Evolutionary conservation across 1,140 invertebrate species (phyloP).

Genomic region (Chrysomallon squamiferum): DNA sequence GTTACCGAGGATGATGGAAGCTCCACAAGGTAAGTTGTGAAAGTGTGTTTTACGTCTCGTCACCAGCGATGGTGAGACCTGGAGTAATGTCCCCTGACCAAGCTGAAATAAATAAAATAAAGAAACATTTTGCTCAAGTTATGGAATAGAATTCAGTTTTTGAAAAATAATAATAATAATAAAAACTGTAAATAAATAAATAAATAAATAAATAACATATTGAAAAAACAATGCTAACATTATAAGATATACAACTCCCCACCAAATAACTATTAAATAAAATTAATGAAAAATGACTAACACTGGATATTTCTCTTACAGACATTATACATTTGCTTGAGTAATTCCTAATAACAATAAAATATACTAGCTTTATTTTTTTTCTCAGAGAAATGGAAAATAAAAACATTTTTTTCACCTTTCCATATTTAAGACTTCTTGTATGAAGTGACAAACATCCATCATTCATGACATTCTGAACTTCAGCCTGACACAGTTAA

Average conservation of each 20-base stretch:
- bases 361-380: too few relatives aligned
- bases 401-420: slow-evolving; percentile 75
- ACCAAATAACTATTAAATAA: too few relatives aligned
- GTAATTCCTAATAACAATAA: too few relatives aligned
- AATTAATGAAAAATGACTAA: too few relatives aligned
- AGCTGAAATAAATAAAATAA: slow-evolving; percentile 73
- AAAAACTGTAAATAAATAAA: too few relatives aligned
- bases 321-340: too few relatives aligned
- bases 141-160: neutral
- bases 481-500: slow-evolving; percentile 74
- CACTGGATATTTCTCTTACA: too few relatives aligned
- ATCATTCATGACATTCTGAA: slow-evolving; percentile 90
- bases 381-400: too few relatives aligned
- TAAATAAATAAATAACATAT: too few relatives aligned
- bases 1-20: slow-evolving; percentile 91
- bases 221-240: too few relatives aligned
- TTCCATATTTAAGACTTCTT: slow-evolving; percentile 96
- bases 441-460: slow-evolving; percentile 93
- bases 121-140: neutral
- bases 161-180: too few relatives aligned
- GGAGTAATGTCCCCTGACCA: slow-evolving; percentile 84
- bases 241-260: too few relatives aligned
- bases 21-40: slow-evolving; percentile 89
- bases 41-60: slow-evolving; percentile 96
- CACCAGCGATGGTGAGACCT: slow-evolving; percentile 91